These are phyloP conservation scores for Zeugodacus cucurbitae DNA, from an alignment of 1,140 invertebrate species.

Conservation along the genomic window DNA sequence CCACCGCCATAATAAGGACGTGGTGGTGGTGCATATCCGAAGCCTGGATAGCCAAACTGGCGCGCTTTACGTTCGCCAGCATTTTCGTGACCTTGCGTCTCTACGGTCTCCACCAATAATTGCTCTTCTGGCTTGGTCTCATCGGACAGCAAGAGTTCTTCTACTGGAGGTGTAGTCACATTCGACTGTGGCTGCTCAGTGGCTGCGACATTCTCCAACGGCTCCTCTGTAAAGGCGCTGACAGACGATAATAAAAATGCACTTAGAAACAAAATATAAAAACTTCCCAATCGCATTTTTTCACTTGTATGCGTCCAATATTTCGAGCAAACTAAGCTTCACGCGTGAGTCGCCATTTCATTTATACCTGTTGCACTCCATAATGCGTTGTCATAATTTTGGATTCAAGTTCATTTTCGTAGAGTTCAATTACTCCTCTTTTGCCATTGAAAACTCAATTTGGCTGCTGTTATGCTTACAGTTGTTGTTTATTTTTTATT, in stretches of 20 bases:
- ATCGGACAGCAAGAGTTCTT: background rate
- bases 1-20: constrained; percentile 46
- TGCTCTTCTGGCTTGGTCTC: background rate
- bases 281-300: background rate
- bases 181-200: background rate
- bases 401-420: background rate
- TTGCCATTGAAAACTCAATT: background rate
- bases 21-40: constrained; percentile 22
- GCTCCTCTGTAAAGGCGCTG: background rate
- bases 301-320: background rate
- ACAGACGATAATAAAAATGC: background rate
- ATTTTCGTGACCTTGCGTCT: constrained; percentile 45
- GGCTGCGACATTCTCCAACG: background rate
- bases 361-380: background rate
- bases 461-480: background rate
- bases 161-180: background rate
- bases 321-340: background rate
- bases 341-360: background rate
- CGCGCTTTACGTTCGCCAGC: constrained; percentile 51
- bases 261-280: background rate
- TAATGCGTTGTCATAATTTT: background rate
- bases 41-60: constrained; percentile 53
- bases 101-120: background rate
- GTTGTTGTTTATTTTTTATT: background rate
- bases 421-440: background rate